Evolutionary conservation across 2,113 vertebrate genomes (phyloP).

Genomic region (Octodon degus): DNA sequence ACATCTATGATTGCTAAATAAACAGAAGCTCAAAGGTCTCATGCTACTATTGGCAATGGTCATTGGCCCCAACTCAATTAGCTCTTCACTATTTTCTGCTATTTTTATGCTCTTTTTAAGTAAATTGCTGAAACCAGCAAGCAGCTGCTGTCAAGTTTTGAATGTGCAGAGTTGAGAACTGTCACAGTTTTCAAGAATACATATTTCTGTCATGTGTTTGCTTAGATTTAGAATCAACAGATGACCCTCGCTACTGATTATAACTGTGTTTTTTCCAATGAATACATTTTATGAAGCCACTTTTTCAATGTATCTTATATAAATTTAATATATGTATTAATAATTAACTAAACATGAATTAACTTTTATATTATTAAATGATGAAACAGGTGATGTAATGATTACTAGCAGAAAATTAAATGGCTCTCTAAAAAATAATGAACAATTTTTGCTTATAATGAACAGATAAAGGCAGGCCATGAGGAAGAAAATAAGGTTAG

Average conservation of each 20-base stretch:
- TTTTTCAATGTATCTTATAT: background rate
- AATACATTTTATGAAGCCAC: background rate
- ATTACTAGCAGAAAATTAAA: slow-evolving; percentile 28
- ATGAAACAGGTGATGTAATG: background rate
- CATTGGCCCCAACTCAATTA: background rate
- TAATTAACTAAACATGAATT: background rate
- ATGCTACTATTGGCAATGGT: background rate
- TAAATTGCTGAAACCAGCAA: background rate
- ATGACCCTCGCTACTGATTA: background rate
- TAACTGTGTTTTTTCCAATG: background rate
- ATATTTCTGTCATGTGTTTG: background rate
- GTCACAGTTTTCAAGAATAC: background rate
- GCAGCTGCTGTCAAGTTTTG: background rate
- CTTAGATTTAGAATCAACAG: background rate
- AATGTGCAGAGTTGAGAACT: background rate
- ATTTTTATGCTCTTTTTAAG: background rate
- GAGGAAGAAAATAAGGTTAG: background rate
- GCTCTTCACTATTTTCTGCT: background rate
- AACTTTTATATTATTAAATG: background rate
- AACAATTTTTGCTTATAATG: background rate
- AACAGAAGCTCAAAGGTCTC: background rate
- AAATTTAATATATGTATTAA: background rate
- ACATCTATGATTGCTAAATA: background rate
- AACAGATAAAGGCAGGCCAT: background rate
- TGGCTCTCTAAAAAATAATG: background rate